A percentile compares a stretch with the other conserved stretches of the same genome.
These are phyloP conservation scores for Ceryle rudis DNA, from an alignment of 2,797 vertebrate species.

Conservation along the genomic window DNA sequence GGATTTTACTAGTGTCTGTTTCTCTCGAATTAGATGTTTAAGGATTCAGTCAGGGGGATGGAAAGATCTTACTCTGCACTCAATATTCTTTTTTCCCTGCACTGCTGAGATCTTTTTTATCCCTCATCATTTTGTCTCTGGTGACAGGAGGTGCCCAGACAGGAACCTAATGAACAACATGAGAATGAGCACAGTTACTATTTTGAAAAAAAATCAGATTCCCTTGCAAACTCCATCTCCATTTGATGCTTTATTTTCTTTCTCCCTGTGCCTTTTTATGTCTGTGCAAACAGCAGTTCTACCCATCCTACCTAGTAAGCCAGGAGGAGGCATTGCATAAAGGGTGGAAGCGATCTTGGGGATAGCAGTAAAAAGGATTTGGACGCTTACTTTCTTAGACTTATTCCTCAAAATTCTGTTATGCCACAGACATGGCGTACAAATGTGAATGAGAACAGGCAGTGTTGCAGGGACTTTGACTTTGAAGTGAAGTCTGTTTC, in stretches of 20 bases:
- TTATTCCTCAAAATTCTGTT: background rate
- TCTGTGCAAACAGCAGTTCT: background rate
- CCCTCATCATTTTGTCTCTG: background rate
- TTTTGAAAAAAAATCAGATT: background rate
- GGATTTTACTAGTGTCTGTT: conserved; percentile 34
- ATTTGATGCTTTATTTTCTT: background rate
- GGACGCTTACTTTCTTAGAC: background rate
- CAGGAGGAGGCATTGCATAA: background rate
- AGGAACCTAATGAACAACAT: background rate
- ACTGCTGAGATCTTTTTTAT: background rate
- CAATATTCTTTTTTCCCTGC: background rate
- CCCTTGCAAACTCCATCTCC: background rate
- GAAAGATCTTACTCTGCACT: background rate
- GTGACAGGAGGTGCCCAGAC: background rate
- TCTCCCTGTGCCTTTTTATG: background rate
- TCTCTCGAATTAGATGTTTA: conserved; percentile 4
- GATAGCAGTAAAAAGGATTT: background rate
- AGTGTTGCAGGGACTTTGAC: background rate
- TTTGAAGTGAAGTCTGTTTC: background rate
- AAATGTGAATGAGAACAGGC: background rate
- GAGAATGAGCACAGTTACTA: background rate
- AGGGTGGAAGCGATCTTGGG: background rate
- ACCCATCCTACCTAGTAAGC: background rate
- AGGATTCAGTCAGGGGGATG: background rate
- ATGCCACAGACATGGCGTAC: background rate